Evolutionary conservation across 2,888 invertebrate species (phyloP), one percentile per base, ranked within the genome.

Genomic region (Azorinus chamasolen): DNA sequence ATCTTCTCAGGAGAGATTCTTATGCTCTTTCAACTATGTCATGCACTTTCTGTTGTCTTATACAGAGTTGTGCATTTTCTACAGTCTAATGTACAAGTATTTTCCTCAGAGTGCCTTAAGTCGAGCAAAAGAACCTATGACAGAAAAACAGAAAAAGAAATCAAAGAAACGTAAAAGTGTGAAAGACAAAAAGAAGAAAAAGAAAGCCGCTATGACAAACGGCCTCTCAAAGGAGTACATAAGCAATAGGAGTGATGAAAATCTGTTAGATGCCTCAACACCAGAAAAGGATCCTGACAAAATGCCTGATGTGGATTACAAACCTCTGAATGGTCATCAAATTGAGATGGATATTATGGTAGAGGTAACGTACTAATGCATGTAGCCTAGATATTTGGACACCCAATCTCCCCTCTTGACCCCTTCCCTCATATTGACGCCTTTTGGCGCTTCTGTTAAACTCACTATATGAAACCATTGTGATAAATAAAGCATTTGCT

Each of bases 71-170:
- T n/a, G n/a, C n/a, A n/a, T n/a, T n/a, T n/a, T n/a, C n/a, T n/a
- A n/a, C n/a, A n/a, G n/a, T n/a, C n/a, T n/a, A n/a, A n/a, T n/a
- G n/a, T n/a, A n/a, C n/a, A n/a, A n/a, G n/a, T n/a, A n/a, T n/a
- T n/a, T n/a, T n/a, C n/a, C 43, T 20, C 57, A 90, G 90, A 77
- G 85, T 39, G 89, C 88, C 14, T 68, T 90, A 20, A 88, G 89
- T 65, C 79, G 88, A 76, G 90, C 90, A 10, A 83, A 84, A 54
- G 87, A 89, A 48, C 88, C 89, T 6, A 20, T 79, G 1, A 72
- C 79, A 14, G 85, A 85, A 57, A 76, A 79, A 71, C 83, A 86
- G 62, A 75, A 82, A 58, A 76, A 77, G 27, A 85, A 79, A 45
- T 83, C 80, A 25, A 84, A 83, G 53, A 74, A 65, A 64, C 58